Evolutionary conservation across 1,140 invertebrate genomes (phyloP).

Genomic region (Drosophila murphyi): DNA sequence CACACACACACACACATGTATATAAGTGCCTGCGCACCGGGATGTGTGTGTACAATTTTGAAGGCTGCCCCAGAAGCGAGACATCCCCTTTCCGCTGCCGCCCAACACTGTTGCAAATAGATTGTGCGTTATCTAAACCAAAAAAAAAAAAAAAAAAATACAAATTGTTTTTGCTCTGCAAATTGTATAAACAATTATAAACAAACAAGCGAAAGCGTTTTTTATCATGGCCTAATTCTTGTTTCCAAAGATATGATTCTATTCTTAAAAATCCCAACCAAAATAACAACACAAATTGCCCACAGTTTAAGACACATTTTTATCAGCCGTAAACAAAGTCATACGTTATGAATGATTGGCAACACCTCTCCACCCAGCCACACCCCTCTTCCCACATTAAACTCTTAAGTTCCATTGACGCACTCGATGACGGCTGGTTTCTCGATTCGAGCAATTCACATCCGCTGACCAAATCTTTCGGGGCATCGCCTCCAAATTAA

Average conservation of each 20-base stretch:
- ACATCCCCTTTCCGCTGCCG: slow-evolving; percentile 5
- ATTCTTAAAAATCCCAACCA: slow-evolving; percentile 40
- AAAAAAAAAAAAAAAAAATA: slow-evolving; percentile 28
- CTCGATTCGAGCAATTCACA: slow-evolving; percentile 25
- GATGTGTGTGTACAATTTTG: slow-evolving; percentile 55
- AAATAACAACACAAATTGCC: slow-evolving; percentile 27
- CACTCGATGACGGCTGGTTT: slow-evolving; percentile 7
- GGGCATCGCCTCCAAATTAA: not conserved
- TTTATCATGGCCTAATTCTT: slow-evolving; percentile 78
- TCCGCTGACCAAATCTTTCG: slow-evolving; percentile 24
- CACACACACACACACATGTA: slow-evolving; percentile 16
- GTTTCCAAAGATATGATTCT: slow-evolving; percentile 65
- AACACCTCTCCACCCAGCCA: not conserved
- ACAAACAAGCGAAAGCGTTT: slow-evolving; percentile 69
- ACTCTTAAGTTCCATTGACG: slow-evolving; percentile 22
- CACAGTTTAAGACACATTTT: slow-evolving; percentile 20
- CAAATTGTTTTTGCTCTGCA: slow-evolving; percentile 33
- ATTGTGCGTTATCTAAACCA: slow-evolving; percentile 62
- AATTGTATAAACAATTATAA: slow-evolving; percentile 82
- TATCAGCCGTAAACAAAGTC: slow-evolving; percentile 67
- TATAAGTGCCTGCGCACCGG: slow-evolving; percentile 19
- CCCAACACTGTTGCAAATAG: slow-evolving; percentile 48
- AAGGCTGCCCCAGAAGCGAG: slow-evolving; percentile 30
- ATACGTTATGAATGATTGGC: slow-evolving; percentile 56
- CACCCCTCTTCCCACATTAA: not conserved